Evolutionary conservation across 2,797 vertebrate genomes (phyloP), one percentile per base, ranked within the genome.

Genomic region (Emys orbicularis): DNA sequence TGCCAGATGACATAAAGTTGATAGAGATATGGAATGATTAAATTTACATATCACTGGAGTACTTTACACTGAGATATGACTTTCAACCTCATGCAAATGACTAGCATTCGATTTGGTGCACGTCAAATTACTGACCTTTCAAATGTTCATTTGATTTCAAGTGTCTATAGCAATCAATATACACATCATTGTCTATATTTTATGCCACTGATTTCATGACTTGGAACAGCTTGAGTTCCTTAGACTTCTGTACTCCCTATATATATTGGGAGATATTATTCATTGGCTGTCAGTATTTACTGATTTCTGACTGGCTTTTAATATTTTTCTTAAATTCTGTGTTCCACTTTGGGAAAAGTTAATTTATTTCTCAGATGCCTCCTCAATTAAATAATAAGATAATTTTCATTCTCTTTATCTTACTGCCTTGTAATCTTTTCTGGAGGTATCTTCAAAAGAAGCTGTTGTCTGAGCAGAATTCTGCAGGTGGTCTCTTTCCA

Each of bases 111-210:
- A 96, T 98, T 98, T 97, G 96, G 96, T 97, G 97, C 96, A 98
- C 96, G 97, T 94, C 96, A 98, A 98, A 98, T 96, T 96, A 97
- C 96, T 98, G 98, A 99, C 98, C 98, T 99, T 99, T 99, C 96
- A 95, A 97, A 97, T 96, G 96, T 97, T 98, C 97, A 87, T 97
- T 98, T 95, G 96, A 94, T 96, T 98, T 97, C 92, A 88, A 93
- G 93, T 95, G 92, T 96, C 94, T 81, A 47, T 77, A 94, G 95
- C 92, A 96, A 98, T 98, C 97, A 83, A 97, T 97, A 90, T 7
- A 81, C 93, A 88, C 94, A 94, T 91, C 95, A 95, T 97, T 98
- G 92, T 92, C 94, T 96, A 11, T 96, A 93, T 97, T 98, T 98
- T 97, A 97, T 94, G 86, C n/a, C 83, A 34, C 92, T 81, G 90